Base-by-base conservation (phyloP, 2,797 vertebrate genomes). In the Bryconaethiops microstoma region DNA sequence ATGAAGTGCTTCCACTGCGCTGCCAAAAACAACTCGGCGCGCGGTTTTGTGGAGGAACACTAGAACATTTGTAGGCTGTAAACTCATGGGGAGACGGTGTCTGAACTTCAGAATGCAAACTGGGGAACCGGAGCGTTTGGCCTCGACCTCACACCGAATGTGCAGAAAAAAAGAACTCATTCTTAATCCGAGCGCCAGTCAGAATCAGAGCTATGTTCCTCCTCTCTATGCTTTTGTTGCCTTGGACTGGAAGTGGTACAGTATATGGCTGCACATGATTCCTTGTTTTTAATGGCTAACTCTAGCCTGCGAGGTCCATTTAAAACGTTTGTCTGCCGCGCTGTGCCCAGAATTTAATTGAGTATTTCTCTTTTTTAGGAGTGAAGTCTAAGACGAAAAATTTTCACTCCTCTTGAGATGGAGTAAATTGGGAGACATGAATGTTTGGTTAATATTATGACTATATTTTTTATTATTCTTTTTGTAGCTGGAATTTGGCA, bases 1-100 rank as follows among this genome's bases (percentile, higher is more conserved):
- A 87, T 84, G 45, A 72, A 84, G 82, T 63, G 59, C 72, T 60
- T 65, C 42, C 45, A 59, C 63, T 4, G 2, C 0, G 80, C 74
- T 89, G 87, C 90, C 90, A 92, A 91, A 70, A 87, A 80, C 75
- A 91, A 90, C 85, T 73, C 40, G 35, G 45, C 25, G 25, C 69
- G 82, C 64, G 74, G 81, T 86, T 82, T n/a, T 84, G 82, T 54
- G 59, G 82, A 87, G 83, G 82, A 90, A 87, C 85, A 88, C 85
- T 84, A 79, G 83, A 81, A 82, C 78, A 77, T 84, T 84, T 88
- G 85, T 85, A 84, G 86, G 79, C 82, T 77, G 63, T 83, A 78
- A 87, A 83, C 79, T 80, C 68, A 69, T 64, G 55, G 67, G 83
- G 83, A 83, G 84, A 67, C 74, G 23, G 40, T 67, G 76, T 85